phyloP scores from a whole-genome alignment of 92 coral and sea anemone genomes.

The Virgularia gustaviana region DNA sequence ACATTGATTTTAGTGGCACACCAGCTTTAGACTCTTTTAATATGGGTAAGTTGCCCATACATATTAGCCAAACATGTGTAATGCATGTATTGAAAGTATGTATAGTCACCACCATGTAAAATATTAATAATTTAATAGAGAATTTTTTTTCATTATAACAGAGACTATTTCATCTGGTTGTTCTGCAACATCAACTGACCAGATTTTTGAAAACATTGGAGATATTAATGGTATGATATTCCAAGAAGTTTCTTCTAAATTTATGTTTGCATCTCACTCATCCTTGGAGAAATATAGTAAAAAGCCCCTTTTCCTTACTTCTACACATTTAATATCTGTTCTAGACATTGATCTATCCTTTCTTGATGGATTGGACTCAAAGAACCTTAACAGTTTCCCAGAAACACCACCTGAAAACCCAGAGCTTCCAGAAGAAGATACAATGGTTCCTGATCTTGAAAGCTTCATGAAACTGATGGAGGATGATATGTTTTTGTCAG shows the following conservation, averaged over 20 bases:
- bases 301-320: no score
- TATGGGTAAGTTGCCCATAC: constrained; percentile 7
- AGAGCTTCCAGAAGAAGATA: background rate
- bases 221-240: constrained; percentile 19
- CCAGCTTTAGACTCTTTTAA: constrained; percentile 12
- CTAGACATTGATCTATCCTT: constrained; percentile 30
- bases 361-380: constrained; percentile 26
- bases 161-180: constrained; percentile 4
- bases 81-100: no score
- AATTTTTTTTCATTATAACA: background rate
- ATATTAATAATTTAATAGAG: background rate
- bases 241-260: no score
- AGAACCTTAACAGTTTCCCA: background rate
- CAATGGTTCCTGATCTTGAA: constrained; percentile 4
- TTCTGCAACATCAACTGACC: background rate
- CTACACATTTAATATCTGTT: no score
- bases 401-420: constrained; percentile 17
- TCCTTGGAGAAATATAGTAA: no score
- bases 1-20: constrained; percentile 14
- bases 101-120: no score
- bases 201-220: constrained; percentile 6
- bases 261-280: no score
- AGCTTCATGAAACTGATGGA: constrained; percentile 23
- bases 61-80: background rate
- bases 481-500: constrained; percentile 1